Conservation (phyloP, 1,140 invertebrate species). For the Brachionus manjavacas region DNA sequence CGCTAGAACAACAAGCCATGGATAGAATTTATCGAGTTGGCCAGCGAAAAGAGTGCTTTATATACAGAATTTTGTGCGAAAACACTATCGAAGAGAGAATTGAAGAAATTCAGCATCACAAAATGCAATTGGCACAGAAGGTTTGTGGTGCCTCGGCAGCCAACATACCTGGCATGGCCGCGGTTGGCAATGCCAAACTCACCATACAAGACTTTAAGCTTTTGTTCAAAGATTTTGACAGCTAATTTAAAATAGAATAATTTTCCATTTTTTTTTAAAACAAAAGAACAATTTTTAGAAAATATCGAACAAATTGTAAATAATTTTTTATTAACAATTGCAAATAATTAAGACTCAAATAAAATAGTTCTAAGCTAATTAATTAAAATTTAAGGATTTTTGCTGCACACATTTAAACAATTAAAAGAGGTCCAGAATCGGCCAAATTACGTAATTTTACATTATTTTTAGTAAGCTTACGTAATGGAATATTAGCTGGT, state of each 20-base stretch:
- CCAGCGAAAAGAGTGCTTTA: constrained; percentile 71
- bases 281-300: no score
- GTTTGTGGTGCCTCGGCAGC: constrained; percentile 60
- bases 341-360: no score
- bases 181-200: constrained; percentile 16
- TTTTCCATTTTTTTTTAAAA: no score
- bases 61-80: constrained; percentile 71
- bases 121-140: constrained; percentile 71
- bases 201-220: constrained; percentile 30
- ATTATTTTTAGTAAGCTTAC: no score
- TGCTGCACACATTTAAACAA: no score
- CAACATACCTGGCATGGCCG: constrained; percentile 38
- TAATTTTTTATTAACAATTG: no score
- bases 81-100: constrained; percentile 82
- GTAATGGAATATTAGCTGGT: no score
- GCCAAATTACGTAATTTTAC: no score
- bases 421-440: no score
- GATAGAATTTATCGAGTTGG: constrained; percentile 84
- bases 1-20: constrained; percentile 81
- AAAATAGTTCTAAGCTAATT: no score
- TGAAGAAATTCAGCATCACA: constrained; percentile 70
- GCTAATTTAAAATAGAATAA: neutral
- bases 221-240: constrained; percentile 41
- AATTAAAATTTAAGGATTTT: no score
- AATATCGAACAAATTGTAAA: no score